Conservation (phyloP, 1,140 invertebrate species). For the Whitmania pigra region DNA sequence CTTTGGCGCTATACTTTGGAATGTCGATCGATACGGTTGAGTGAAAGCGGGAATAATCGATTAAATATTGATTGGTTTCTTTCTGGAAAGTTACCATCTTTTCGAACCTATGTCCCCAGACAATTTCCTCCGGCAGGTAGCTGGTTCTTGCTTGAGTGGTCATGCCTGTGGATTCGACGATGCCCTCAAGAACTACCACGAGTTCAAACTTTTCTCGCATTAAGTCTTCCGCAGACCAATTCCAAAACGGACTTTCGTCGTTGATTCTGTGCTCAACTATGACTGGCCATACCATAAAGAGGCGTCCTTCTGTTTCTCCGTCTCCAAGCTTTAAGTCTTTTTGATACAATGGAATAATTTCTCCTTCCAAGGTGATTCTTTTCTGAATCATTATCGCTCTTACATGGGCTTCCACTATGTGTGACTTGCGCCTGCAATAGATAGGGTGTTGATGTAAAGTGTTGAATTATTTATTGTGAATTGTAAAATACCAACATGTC, state of each 20-base stretch:
- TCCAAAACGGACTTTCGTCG: conserved; percentile 27
- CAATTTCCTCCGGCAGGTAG: conserved; percentile 45
- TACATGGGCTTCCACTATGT: conserved; percentile 81
- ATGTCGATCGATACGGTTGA: conserved; percentile 31
- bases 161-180: conserved; percentile 26
- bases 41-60: conserved; percentile 38
- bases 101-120: conserved; percentile 25
- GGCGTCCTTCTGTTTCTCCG: conserved; percentile 25
- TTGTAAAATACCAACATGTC: conserved; percentile 26
- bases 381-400: conserved; percentile 77
- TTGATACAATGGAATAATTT: conserved; percentile 36
- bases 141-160: conserved; percentile 61
- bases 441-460: too few species aligned
- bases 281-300: conserved; percentile 27
- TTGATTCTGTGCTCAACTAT: conserved; percentile 28
- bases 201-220: conserved; percentile 25
- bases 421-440: conserved; percentile 63
- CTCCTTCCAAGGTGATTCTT: conserved; percentile 56
- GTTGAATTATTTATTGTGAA: neutral
- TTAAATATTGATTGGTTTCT: conserved; percentile 33
- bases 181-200: conserved; percentile 27
- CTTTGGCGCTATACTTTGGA: conserved; percentile 33
- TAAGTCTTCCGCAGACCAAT: conserved; percentile 24
- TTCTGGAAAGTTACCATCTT: conserved; percentile 34
- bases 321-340: conserved; percentile 27